These are phyloP conservation scores for Chaetogeoica ovagalla DNA, from an alignment of 2,888 invertebrate species.

Conservation along the genomic window DNA sequence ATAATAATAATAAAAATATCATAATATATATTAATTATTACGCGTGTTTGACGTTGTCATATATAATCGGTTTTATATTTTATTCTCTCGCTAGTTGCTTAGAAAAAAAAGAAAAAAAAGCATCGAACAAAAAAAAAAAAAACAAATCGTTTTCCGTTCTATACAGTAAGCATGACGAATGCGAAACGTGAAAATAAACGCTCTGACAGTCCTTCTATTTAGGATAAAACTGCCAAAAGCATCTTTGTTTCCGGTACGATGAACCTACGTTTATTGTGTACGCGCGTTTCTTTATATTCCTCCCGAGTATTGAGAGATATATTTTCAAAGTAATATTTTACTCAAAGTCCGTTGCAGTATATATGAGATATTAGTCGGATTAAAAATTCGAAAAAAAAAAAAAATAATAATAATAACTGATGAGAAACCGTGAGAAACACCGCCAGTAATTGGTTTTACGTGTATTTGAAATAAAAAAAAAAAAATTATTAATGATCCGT, in stretches of 20 bases:
- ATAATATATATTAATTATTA: neutral
- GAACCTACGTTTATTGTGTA: neutral
- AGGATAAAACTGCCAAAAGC: slow-evolving; percentile 8
- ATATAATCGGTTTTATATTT: no score
- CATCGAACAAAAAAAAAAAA: slow-evolving; percentile 1
- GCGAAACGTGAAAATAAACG: slow-evolving; percentile 35
- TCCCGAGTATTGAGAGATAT: neutral
- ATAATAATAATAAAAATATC: neutral
- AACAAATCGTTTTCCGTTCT: slow-evolving; percentile 3
- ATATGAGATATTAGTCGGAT: no score
- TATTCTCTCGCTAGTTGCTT: neutral
- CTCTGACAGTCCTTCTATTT: slow-evolving; percentile 4
- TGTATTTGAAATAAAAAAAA: no score
- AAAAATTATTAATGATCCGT: no score
- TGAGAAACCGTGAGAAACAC: no score
- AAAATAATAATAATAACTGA: no score
- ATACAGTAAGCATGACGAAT: slow-evolving; percentile 27
- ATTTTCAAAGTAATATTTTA: neutral
- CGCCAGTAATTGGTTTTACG: no score
- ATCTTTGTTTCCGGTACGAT: slow-evolving; percentile 30
- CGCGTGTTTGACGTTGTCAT: neutral
- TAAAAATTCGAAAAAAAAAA: no score
- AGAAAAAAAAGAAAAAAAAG: slow-evolving; percentile 10
- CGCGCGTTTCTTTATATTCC: neutral
- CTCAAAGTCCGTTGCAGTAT: neutral